Percentiles rank a stretch among this genome's conserved stretches.
Conservation (phyloP, 2,113 vertebrate species). For the Columba janthina region DNA sequence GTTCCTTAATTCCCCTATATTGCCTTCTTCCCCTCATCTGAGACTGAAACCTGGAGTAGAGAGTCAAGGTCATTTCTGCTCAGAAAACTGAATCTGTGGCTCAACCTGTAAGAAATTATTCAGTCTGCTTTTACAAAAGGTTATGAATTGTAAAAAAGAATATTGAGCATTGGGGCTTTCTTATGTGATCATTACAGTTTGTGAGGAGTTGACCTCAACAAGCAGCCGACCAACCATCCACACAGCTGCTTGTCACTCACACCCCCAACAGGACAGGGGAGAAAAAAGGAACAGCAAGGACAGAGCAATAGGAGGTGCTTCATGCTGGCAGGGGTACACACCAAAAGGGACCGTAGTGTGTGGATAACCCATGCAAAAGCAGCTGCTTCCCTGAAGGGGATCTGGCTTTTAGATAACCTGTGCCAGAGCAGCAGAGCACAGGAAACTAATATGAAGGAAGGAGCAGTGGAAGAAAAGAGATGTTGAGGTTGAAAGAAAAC, state of each 20-base stretch:
- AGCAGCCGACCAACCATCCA: not conserved
- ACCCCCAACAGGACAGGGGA: not conserved
- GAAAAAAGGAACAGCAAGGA: not conserved
- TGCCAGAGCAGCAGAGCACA: not conserved
- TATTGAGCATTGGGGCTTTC: conserved; percentile 13
- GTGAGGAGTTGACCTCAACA: too few relatives aligned
- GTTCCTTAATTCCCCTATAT: not conserved
- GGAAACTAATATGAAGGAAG: not conserved
- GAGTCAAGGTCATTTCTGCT: not conserved
- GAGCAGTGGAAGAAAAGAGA: not conserved
- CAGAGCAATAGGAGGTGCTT: not conserved
- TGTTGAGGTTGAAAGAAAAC: not conserved
- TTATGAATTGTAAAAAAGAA: conserved; percentile 26
- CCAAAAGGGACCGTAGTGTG: not conserved
- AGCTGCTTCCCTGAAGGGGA: not conserved
- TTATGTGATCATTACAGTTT: conserved; percentile 1
- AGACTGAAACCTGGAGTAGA: not conserved
- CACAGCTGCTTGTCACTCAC: not conserved
- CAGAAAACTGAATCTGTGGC: not conserved
- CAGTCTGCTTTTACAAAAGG: conserved; percentile 50
- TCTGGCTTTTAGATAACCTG: not conserved
- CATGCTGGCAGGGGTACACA: not conserved
- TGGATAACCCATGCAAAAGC: not conserved
- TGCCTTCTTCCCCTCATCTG: not conserved
- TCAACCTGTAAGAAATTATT: conserved; percentile 32